Base-by-base conservation (phyloP, 2,797 vertebrate genomes). In the Propithecus perrieri region DNA sequence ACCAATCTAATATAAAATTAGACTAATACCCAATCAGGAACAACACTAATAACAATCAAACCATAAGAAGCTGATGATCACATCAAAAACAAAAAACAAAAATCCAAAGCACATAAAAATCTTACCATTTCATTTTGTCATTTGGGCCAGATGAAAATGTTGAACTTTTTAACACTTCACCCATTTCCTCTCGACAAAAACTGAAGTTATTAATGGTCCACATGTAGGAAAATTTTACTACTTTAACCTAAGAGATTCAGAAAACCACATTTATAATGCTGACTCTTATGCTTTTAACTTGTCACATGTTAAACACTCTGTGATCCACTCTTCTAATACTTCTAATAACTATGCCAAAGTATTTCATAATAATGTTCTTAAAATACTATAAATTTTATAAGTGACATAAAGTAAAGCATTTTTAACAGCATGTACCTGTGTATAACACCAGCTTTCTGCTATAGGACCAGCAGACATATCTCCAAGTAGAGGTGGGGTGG, bases 121-220 rank as follows among this genome's bases (percentile, higher is more conserved):
- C 99, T 98, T 98, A 99, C 99, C 99, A 99, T 98, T 99, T 99
- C 99, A 99, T 99, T 99, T 99, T 99, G 98, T 99, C 99, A 98
- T 99, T 99, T 89, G 99, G 99, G 97, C 99, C 99, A 97, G 99
- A 99, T 95, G 99, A 99, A 98, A 99, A 99, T 46, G 99, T 99
- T 85, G 99, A 99, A 98, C 99, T 99, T 98, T 99, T 99, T 98
- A 99, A 98, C 94, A 99, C 99, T 98, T 99, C 99, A 79, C 99
- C 99, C 99, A 99, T 99, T 99, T 99, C 99, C 98, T 99, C 99
- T 98, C 99, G 98, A 98, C 99, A 99, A 98, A 99, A 99, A 98
- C 99, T 99, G 98, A 99, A 99, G 99, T 99, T 99, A 99, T 99
- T 99, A 99, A 99, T 99, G 99, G 99, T 99, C 99, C 99, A 99